Percentiles rank a stretch among this genome's conserved stretches.
Evolutionary conservation across 37 sponge, comb jelly and placozoan species (phyloP).

Genomic region (Chondrilla cf. caribensis): DNA sequence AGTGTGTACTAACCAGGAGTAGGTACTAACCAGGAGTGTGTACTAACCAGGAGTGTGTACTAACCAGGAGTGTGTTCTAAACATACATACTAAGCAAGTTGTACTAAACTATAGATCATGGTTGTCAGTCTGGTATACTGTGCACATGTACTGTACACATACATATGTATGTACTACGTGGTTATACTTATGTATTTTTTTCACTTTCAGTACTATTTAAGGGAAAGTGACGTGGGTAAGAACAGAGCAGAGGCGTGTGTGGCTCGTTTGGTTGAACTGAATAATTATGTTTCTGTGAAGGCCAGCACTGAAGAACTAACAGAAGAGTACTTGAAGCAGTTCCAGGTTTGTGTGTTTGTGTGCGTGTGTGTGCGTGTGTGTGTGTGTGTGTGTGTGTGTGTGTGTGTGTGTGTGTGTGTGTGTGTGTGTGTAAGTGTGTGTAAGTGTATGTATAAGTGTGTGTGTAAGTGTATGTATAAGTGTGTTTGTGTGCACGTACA

Average conservation of each 20-base stretch:
- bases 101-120: too few species aligned
- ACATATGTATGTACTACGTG: neutral
- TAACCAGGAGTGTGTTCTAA: too few species aligned
- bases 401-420: neutral
- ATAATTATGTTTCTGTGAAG: slow-evolving; percentile 70
- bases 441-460: too few species aligned
- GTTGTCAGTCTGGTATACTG: too few species aligned
- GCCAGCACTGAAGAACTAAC: slow-evolving; percentile 49
- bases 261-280: slow-evolving; percentile 78
- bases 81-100: too few species aligned
- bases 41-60: too few species aligned
- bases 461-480: too few species aligned
- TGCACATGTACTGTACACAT: neutral
- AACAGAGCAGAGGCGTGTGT: slow-evolving; percentile 76
- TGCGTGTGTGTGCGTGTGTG: neutral
- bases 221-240: slow-evolving; percentile 72
- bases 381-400: slow-evolving; percentile 9
- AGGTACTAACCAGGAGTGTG: too few species aligned
- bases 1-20: too few species aligned
- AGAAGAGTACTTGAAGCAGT: slow-evolving; percentile 53
- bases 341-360: slow-evolving; percentile 42
- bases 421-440: neutral
- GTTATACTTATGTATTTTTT: neutral
- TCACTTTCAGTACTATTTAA: slow-evolving; percentile 72
- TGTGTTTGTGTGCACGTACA: too few species aligned